Evolutionary conservation across 1,140 invertebrate genomes (phyloP), one percentile per base, ranked within the genome.

Genomic region (Lepidurus packardi): DNA sequence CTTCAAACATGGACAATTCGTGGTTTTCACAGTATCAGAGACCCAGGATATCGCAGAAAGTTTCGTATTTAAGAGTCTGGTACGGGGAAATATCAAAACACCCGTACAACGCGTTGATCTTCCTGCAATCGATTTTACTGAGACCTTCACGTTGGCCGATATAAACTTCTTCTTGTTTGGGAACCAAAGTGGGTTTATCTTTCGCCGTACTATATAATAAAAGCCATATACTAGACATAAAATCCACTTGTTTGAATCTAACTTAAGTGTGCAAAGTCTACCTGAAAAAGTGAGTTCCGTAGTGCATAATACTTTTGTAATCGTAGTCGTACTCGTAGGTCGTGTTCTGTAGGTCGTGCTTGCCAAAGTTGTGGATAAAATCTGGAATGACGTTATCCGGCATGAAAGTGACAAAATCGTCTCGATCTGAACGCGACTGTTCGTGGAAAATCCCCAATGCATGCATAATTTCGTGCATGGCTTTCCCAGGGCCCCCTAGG

Each of bases 281-380:
- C 87, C 87, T 87, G 83, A 88, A 88, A 81, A 86, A 88, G 44
- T 87, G 85, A 78, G 85, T 86, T 5, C 91, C 91, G 81, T 92
- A 92, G 82, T 92, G 91, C 91, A 92, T 92, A 47, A 92, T 90
- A 44, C 90, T 91, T 77, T 90, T 88, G 81, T 90, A 92, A 82
- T 92, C 91, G 81, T 92, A 92, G 79, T 90, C 89, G 83, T 89
- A 90, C 76, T 85, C 86, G 81, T 88, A 88, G 0, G 89, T 88
- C 25, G 89, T 90, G 81, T 90, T 90, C 73, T 85, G 87, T 79
- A 86, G 82, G 80, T 87, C 88, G 81, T 90, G 85, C 84, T 92
- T 88, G 80, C 89, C 85, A 84, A 91, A 88, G 84, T 91, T 88
- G 13, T 85, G 84, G 78, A 86, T 82, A 80, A 87, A 90, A 89